A percentile compares a stretch with the other conserved stretches of the same genome.
Evolutionary conservation across 2,113 vertebrate genomes (phyloP).

Genomic region (Etia nguti): DNA sequence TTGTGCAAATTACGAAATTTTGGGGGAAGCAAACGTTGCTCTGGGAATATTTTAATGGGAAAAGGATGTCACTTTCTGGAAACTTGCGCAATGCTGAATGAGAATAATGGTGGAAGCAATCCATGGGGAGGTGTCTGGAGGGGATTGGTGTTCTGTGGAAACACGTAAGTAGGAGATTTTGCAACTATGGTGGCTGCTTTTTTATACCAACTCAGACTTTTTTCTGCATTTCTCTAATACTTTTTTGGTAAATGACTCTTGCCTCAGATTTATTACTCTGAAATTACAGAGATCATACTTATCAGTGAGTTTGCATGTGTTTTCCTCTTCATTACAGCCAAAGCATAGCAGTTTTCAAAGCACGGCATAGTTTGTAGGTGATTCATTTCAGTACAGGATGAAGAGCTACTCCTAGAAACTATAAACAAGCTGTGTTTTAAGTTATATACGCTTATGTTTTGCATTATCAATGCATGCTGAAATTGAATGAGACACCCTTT

Average conservation of each 20-base stretch:
- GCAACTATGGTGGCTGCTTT: neutral
- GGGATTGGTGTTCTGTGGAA: neutral
- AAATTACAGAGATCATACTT: neutral
- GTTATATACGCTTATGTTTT: neutral
- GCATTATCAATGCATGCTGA: too few species aligned
- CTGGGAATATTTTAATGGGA: neutral
- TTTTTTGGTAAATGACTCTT: neutral
- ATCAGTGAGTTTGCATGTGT: constrained; percentile 3
- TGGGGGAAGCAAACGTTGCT: neutral
- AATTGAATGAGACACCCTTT: neutral
- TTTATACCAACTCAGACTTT: neutral
- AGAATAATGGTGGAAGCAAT: neutral
- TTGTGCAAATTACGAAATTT: neutral
- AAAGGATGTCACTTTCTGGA: neutral
- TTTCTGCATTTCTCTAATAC: neutral
- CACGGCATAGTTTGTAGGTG: neutral
- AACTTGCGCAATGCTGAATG: neutral
- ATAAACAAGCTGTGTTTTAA: neutral
- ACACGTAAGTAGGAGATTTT: neutral
- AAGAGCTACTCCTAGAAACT: neutral
- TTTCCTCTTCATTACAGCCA: neutral
- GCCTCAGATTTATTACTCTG: neutral
- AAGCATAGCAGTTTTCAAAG: neutral
- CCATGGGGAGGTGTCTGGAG: neutral
- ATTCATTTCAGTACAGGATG: neutral